phyloP scores from a whole-genome alignment of 2,888 invertebrate species.

The Oscheius myriophilus region DNA sequence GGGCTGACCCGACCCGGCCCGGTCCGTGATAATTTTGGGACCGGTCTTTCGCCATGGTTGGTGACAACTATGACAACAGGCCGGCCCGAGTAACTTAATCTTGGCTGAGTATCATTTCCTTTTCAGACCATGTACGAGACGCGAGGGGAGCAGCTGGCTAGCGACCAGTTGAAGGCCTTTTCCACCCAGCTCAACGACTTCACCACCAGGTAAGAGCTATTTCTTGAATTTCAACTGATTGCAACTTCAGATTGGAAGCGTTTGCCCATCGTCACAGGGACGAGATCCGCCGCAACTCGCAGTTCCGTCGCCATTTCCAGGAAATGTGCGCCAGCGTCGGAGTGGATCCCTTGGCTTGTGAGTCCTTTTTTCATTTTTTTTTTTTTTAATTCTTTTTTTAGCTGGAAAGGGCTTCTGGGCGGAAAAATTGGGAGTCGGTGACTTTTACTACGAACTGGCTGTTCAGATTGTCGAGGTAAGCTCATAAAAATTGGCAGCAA shows the following conservation, averaged over 20 bases:
- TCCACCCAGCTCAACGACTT: slow-evolving; percentile 92
- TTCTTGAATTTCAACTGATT: not conserved
- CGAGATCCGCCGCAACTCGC: slow-evolving; percentile 92
- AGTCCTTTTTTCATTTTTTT: slow-evolving; percentile 15
- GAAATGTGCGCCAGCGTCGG: slow-evolving; percentile 99
- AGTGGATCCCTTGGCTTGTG: slow-evolving; percentile 89
- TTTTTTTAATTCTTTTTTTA: slow-evolving; percentile 55
- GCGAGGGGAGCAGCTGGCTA: slow-evolving; percentile 74
- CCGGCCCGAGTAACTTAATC: no score
- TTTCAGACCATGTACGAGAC: slow-evolving; percentile 71
- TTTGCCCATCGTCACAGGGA: slow-evolving; percentile 93
- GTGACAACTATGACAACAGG: no score
- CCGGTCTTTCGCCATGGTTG: no score
- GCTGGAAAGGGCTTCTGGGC: slow-evolving; percentile 88
- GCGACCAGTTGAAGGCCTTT: slow-evolving; percentile 78
- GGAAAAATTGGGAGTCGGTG: slow-evolving; percentile 92
- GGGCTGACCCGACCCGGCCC: no score
- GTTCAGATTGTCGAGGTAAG: slow-evolving; percentile 90
- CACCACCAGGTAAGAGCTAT: slow-evolving; percentile 75
- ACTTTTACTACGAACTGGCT: slow-evolving; percentile 96
- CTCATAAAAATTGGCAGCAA: no score
- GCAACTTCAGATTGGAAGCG: slow-evolving; percentile 77
- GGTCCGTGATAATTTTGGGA: no score
- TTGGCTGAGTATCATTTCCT: not conserved
- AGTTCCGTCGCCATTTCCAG: slow-evolving; percentile 90